phyloP scores from a whole-genome alignment of 2,888 invertebrate species.

The Platycheirus rosarum region DNA sequence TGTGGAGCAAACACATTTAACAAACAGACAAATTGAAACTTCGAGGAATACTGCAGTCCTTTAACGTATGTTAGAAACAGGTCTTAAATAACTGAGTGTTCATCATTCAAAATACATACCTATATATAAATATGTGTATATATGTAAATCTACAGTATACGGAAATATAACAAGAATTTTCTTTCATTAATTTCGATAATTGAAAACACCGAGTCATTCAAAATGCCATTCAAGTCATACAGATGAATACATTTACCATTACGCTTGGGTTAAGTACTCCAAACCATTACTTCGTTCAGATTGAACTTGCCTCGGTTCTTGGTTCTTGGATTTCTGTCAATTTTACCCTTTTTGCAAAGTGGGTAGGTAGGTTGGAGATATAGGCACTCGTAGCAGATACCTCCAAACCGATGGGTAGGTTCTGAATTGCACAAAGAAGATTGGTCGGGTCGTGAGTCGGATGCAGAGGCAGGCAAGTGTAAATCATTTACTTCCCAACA shows the following conservation, averaged over 20 bases:
- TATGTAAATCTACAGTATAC: neutral
- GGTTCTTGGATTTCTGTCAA: conserved; percentile 18
- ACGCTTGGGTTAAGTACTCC: conserved; percentile 34
- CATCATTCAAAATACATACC: neutral
- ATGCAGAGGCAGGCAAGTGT: conserved; percentile 18
- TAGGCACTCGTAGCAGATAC: neutral
- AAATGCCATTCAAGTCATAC: conserved; percentile 22
- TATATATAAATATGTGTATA: neutral
- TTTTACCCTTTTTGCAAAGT: neutral
- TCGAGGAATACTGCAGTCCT: conserved; percentile 20
- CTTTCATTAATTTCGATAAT: conserved; percentile 63
- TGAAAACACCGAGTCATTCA: conserved; percentile 47
- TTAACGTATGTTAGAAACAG: conserved; percentile 14
- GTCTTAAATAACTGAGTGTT: conserved; percentile 25
- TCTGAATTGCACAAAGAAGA: conserved; percentile 9
- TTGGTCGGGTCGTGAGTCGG: conserved; percentile 14
- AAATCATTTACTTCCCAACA: conserved; percentile 2
- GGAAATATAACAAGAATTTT: conserved; percentile 25
- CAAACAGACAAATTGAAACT: conserved; percentile 1
- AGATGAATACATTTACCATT: conserved; percentile 33
- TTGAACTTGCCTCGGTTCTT: conserved; percentile 38
- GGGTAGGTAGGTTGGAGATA: neutral
- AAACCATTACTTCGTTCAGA: conserved; percentile 45
- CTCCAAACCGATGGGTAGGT: neutral
- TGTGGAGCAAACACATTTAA: neutral